Percentiles rank a stretch among this genome's conserved stretches.
Evolutionary conservation across 2,888 invertebrate species (phyloP).

Genomic region (Lasioglossum oenotherae): DNA sequence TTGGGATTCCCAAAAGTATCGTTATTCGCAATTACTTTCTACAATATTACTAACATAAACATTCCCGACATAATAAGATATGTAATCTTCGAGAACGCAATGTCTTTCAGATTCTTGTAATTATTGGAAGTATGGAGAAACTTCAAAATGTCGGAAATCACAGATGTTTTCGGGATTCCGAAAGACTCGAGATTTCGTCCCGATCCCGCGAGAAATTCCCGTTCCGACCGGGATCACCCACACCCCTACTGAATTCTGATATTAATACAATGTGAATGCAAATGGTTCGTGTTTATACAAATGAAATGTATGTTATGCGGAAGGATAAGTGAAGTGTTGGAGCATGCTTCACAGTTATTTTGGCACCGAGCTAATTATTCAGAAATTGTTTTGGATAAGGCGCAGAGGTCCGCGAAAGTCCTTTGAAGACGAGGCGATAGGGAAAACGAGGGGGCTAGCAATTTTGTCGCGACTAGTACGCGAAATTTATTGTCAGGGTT

Average conservation of each 20-base stretch:
- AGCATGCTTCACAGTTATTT: neutral
- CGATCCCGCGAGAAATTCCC: too few species aligned
- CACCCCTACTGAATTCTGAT: neutral
- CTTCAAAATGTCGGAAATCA: too few species aligned
- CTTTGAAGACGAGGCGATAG: neutral
- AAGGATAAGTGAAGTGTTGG: neutral
- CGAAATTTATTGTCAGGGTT: slow-evolving; percentile 10
- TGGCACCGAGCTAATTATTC: neutral
- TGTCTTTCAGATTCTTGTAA: too few species aligned
- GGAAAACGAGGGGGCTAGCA: neutral
- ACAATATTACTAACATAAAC: too few species aligned
- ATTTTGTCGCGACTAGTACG: neutral
- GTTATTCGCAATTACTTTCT: too few species aligned
- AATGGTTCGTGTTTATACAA: neutral
- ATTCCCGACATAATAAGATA: too few species aligned
- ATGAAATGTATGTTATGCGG: neutral
- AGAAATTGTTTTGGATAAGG: neutral
- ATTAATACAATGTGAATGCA: neutral
- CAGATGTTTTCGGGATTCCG: too few species aligned
- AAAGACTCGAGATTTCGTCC: too few species aligned
- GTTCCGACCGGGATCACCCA: too few species aligned
- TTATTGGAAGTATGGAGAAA: too few species aligned
- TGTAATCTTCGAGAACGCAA: too few species aligned
- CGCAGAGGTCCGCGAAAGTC: neutral
- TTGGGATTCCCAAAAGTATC: too few species aligned